Conservation (phyloP, 1,140 invertebrate genomes). For the Phenacoccus solenopsis region DNA sequence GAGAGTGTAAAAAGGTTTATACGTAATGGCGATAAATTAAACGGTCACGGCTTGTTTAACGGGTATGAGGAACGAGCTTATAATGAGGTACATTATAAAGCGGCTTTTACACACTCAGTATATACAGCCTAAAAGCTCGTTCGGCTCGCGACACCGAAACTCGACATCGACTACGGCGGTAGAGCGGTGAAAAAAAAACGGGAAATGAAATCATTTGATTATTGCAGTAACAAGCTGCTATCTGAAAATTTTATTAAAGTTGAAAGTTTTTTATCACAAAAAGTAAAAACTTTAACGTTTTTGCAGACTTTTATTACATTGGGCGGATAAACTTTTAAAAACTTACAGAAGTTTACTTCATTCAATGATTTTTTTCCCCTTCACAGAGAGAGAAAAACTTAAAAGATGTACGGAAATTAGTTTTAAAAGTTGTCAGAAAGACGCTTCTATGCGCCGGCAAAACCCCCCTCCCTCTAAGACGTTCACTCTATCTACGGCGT, state of each 20-base stretch:
- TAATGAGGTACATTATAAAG: too few species aligned
- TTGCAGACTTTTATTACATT: constrained; percentile 16
- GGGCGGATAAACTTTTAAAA: constrained; percentile 6
- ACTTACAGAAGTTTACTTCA: neutral
- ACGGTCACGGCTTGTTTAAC: too few species aligned
- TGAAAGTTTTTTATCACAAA: constrained; percentile 17
- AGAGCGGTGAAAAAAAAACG: too few species aligned
- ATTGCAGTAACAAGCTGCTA: constrained; percentile 15
- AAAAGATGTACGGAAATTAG: constrained; percentile 13
- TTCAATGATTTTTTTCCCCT: constrained; percentile 8
- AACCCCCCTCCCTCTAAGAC: neutral
- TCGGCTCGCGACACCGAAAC: too few species aligned
- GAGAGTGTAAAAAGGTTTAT: too few species aligned
- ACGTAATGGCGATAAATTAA: too few species aligned
- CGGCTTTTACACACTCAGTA: too few species aligned
- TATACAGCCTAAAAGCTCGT: too few species aligned
- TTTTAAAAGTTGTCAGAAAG: constrained; percentile 16
- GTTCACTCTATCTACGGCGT: too few species aligned
- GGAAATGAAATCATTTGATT: constrained; percentile 17
- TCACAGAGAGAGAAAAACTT: neutral
- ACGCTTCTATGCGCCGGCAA: neutral
- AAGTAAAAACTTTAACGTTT: constrained; percentile 15
- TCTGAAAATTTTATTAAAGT: constrained; percentile 18
- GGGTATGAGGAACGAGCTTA: too few species aligned
- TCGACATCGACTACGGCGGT: too few species aligned